Evolutionary conservation across 2,113 vertebrate genomes (phyloP).

Genomic region (Dolichallabes microphthalmus): DNA sequence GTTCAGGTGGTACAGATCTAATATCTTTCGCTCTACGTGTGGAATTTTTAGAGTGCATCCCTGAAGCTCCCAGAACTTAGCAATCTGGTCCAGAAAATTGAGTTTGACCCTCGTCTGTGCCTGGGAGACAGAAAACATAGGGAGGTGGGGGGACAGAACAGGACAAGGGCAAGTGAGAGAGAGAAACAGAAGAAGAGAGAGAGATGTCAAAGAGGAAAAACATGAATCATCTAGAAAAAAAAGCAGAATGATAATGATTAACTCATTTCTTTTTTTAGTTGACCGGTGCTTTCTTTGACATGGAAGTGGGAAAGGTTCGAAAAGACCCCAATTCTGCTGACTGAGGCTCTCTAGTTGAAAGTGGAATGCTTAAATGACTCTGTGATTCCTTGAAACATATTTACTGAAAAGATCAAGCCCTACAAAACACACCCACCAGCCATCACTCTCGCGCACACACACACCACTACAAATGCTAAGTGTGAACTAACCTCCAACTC

Average conservation of each 20-base stretch:
- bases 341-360: not conserved
- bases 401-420: not conserved
- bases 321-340: slow-evolving; percentile 43
- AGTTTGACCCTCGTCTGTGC: slow-evolving; percentile 96
- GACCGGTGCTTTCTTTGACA: not conserved
- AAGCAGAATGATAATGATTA: slow-evolving; percentile 45
- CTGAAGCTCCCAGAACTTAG: slow-evolving; percentile 98
- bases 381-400: slow-evolving; percentile 6
- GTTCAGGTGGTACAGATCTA: slow-evolving; percentile 94
- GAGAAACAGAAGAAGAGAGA: not conserved
- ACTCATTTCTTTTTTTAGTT: slow-evolving; percentile 20
- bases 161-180: not conserved
- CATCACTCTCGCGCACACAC: not conserved
- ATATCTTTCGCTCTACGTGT: slow-evolving; percentile 93
- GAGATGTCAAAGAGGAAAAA: not conserved
- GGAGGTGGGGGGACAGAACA: not conserved
- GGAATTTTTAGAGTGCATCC: slow-evolving; percentile 96
- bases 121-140: slow-evolving; percentile 61
- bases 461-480: not conserved
- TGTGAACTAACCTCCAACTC: slow-evolving; percentile 86
- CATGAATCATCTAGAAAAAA: slow-evolving; percentile 27
- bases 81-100: slow-evolving; percentile 98
- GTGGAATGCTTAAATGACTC: not conserved
- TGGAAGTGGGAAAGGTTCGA: not conserved
- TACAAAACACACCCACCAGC: not conserved